A percentile compares a stretch with the other conserved stretches of the same genome.
phyloP scores from a whole-genome alignment of 1,140 invertebrate species.

The Diplogasteroides magnus region DNA sequence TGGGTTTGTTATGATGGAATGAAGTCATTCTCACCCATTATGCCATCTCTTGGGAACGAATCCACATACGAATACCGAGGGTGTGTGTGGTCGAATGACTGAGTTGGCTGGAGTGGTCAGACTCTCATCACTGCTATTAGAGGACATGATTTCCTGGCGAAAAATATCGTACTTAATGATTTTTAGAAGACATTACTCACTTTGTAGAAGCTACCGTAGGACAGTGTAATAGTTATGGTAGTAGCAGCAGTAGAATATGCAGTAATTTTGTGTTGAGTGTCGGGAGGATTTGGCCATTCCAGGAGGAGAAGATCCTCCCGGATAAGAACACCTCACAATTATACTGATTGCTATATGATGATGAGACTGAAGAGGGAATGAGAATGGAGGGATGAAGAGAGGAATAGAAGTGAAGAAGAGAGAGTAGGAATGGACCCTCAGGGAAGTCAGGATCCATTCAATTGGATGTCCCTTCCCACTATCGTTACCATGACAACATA shows the following conservation, averaged over 20 bases:
- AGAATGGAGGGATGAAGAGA: neutral
- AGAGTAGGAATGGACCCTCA: neutral
- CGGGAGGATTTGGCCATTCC: neutral
- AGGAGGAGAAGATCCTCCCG: neutral
- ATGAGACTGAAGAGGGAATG: too few relatives aligned
- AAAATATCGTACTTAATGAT: too few relatives aligned
- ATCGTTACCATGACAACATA: neutral
- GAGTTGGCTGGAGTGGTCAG: neutral
- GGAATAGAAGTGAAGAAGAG: neutral
- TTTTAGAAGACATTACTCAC: too few relatives aligned
- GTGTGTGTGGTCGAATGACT: neutral
- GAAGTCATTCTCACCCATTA: conserved; percentile 21
- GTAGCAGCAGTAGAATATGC: too few relatives aligned
- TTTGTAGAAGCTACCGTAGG: too few relatives aligned
- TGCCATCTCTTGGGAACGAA: conserved; percentile 30
- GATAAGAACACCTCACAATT: neutral
- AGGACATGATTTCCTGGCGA: too few relatives aligned
- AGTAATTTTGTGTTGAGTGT: too few relatives aligned
- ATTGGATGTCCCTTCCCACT: neutral
- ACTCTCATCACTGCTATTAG: too few relatives aligned
- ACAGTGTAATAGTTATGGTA: neutral
- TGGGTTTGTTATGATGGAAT: neutral
- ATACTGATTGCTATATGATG: too few relatives aligned
- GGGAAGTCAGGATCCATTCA: neutral
- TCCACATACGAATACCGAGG: conserved; percentile 23